Percentiles rank a stretch among this genome's conserved stretches.
Evolutionary conservation across 2,113 vertebrate species (phyloP).

Genomic region (Cephalophus harveyi): DNA sequence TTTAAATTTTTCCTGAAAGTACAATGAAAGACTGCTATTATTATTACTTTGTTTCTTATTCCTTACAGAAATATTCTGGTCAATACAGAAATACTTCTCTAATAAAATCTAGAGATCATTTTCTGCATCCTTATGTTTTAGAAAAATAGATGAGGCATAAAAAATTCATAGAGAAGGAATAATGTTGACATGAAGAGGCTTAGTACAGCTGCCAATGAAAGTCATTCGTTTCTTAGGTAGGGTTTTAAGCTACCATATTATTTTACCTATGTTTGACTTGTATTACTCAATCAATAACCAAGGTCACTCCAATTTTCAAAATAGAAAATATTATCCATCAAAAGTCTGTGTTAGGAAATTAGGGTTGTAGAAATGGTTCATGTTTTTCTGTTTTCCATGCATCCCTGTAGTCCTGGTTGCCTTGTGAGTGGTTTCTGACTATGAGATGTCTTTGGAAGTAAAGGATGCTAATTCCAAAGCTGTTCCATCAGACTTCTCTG

Average conservation of each 20-base stretch:
- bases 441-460: neutral
- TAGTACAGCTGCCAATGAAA: neutral
- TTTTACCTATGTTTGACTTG: neutral
- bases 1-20: slow-evolving; percentile 35
- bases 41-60: neutral
- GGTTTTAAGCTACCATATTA: neutral
- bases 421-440: neutral
- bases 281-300: neutral
- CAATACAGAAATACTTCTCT: neutral
- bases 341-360: neutral
- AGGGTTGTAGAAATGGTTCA: neutral
- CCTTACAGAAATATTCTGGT: neutral
- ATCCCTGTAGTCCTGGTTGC: neutral
- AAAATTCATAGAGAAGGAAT: neutral
- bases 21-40: neutral
- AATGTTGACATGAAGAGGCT: neutral
- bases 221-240: neutral
- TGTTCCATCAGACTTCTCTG: neutral
- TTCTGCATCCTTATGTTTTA: neutral
- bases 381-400: neutral
- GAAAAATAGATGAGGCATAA: neutral
- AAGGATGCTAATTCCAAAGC: neutral
- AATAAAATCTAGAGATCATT: neutral
- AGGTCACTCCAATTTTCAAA: neutral
- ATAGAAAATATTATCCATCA: neutral